Conservation (phyloP, 2,797 vertebrate species). For the Gymnothorax reevesii region DNA sequence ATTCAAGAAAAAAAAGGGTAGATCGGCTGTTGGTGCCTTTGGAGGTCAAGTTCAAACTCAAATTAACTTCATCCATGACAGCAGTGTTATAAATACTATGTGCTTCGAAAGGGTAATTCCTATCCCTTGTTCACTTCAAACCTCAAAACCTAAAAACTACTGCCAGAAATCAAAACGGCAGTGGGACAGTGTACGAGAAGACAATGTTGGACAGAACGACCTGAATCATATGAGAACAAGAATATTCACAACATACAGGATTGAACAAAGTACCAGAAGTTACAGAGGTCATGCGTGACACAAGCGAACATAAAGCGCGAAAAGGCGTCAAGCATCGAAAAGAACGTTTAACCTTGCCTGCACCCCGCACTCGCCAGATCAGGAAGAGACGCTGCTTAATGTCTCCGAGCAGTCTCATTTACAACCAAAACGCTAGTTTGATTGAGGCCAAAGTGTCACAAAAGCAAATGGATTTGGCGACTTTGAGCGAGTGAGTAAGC, state of each 20-base stretch:
- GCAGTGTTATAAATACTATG: background rate
- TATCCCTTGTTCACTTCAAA: background rate
- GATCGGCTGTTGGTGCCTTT: background rate
- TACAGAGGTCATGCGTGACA: background rate
- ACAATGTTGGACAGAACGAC: background rate
- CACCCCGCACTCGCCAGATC: constrained; percentile 58
- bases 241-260: background rate
- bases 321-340: constrained; percentile 42
- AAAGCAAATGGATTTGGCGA: constrained; percentile 58
- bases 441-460: constrained; percentile 65
- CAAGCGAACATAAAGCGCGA: background rate
- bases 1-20: background rate
- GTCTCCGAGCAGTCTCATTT: constrained; percentile 67
- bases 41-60: background rate
- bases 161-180: background rate
- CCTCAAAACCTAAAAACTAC: background rate
- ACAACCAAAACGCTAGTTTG: constrained; percentile 68
- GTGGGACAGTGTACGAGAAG: background rate
- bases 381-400: constrained; percentile 63
- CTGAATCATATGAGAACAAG: background rate
- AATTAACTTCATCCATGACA: background rate
- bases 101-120: background rate
- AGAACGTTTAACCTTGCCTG: constrained; percentile 68
- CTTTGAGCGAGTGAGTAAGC: constrained; percentile 58
- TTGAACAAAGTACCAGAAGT: background rate